Percentiles rank a stretch among this genome's conserved stretches.
Conservation (phyloP, 2,797 vertebrate species). For the Macropus fuliginosus region DNA sequence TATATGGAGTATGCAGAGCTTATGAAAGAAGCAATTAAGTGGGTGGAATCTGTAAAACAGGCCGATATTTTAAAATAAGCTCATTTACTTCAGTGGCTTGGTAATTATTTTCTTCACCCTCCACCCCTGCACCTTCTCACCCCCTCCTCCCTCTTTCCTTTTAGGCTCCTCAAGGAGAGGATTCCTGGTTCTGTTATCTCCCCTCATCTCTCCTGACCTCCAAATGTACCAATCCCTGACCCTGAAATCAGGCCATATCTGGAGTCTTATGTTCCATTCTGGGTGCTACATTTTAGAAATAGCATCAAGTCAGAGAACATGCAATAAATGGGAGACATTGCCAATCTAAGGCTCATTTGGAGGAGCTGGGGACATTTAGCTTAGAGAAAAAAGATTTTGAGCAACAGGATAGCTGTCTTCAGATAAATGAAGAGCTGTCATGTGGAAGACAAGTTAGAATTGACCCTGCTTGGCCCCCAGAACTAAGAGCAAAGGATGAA, state of each 20-base stretch:
- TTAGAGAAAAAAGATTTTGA: neutral
- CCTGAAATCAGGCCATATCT: neutral
- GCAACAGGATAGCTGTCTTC: neutral
- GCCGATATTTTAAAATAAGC: slow-evolving; percentile 70
- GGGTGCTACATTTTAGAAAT: neutral
- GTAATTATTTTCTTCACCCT: slow-evolving; percentile 56
- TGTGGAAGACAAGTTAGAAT: neutral
- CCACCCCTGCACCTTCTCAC: neutral
- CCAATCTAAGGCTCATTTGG: neutral
- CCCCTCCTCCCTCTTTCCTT: neutral
- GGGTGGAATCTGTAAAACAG: slow-evolving; percentile 64
- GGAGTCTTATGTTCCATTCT: neutral
- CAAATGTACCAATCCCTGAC: neutral
- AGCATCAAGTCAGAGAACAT: neutral
- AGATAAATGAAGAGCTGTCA: neutral
- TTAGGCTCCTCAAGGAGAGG: neutral
- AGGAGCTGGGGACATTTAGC: neutral
- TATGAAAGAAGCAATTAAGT: slow-evolving; percentile 77
- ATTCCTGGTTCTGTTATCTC: neutral
- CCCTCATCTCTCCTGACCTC: neutral
- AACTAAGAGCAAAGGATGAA: neutral
- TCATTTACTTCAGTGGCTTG: slow-evolving; percentile 58
- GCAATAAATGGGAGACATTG: neutral
- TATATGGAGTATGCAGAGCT: slow-evolving; percentile 63
- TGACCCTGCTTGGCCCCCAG: neutral